Conservation (phyloP, 2,113 vertebrate genomes). For the Lampris megalopsis region DNA sequence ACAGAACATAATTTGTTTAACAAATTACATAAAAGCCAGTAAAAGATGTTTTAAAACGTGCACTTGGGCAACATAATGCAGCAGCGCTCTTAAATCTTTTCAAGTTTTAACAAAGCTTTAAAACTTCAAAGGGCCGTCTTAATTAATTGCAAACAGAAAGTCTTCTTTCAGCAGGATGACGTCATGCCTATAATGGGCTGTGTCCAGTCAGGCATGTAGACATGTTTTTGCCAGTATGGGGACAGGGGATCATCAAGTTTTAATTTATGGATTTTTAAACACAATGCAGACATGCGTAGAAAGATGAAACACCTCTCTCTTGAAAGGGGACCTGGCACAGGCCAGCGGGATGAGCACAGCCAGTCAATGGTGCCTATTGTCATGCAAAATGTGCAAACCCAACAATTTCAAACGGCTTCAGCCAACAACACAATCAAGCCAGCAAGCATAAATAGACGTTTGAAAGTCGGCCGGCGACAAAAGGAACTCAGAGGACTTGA, state of each 20-base stretch:
- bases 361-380: slow-evolving; percentile 75
- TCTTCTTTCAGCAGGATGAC: slow-evolving; percentile 44
- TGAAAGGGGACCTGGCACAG: slow-evolving; percentile 65
- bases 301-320: slow-evolving; percentile 70
- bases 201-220: slow-evolving; percentile 58
- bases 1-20: not conserved
- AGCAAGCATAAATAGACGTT: slow-evolving; percentile 71
- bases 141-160: slow-evolving; percentile 61
- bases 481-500: slow-evolving; percentile 55
- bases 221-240: slow-evolving; percentile 38
- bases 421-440: slow-evolving; percentile 75
- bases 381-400: slow-evolving; percentile 74
- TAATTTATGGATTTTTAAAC: slow-evolving; percentile 73
- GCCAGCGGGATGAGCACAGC: slow-evolving; percentile 47
- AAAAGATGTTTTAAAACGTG: slow-evolving; percentile 10
- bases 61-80: slow-evolving; percentile 33
- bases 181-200: slow-evolving; percentile 41
- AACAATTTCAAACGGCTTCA: slow-evolving; percentile 72
- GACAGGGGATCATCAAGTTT: slow-evolving; percentile 49
- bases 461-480: slow-evolving; percentile 76
- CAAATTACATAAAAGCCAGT: slow-evolving; percentile 32
- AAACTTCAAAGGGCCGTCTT: slow-evolving; percentile 49
- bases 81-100: slow-evolving; percentile 17
- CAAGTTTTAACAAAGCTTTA: slow-evolving; percentile 25
- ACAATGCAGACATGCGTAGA: slow-evolving; percentile 67